Evolutionary conservation across 2,113 vertebrate genomes (phyloP), one percentile per base, ranked within the genome.

Genomic region (Calyptomena viridis): DNA sequence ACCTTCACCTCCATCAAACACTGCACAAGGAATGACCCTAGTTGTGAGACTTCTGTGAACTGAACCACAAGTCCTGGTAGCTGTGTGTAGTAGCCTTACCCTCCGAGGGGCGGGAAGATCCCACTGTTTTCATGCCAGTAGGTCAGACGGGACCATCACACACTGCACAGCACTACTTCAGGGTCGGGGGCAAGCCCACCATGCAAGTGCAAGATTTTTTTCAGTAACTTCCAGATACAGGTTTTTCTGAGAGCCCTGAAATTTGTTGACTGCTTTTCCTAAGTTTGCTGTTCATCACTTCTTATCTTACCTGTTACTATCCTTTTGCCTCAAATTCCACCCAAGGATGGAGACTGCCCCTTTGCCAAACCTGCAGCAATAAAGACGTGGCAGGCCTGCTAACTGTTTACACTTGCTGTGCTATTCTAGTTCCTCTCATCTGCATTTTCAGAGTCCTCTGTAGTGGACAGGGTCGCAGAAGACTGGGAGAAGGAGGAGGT

Each of bases 1-100:
- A 99, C 98, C 99, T 99, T 95, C 99, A 99, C 95, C 99, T 99
- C 77, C 98, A 99, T 96, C 99, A 99, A 96, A 99, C 98, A 33
- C 97, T 99, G 97, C 99, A 99, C 98, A 99, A 99, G 98, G 99
- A 99, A 89, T 99, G 98, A 98, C 91, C 92, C 91, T 86, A 40
- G 71, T 60, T 91, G 84, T 82, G 94, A 96, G 91, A 74, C 62
- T 66, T 84, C 93, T 97, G 95, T 95, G 96, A 97, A 93, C 84
- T 94, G 93, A 68, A 91, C 90, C 80, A 50, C 93, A 62, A 77
- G 50, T 93, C 94, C 39, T 62, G 69, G 66, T 80, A 94, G 95
- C 97, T 96, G 92, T 87, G 79, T 78, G 96, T 94, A 94, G 97
- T 95, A 74, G 64, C 66, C 46, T 84, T 90, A 79, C 87, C 93